phyloP scores from a whole-genome alignment of 2,888 invertebrate species.

The Tuberolachnus salignus region DNA sequence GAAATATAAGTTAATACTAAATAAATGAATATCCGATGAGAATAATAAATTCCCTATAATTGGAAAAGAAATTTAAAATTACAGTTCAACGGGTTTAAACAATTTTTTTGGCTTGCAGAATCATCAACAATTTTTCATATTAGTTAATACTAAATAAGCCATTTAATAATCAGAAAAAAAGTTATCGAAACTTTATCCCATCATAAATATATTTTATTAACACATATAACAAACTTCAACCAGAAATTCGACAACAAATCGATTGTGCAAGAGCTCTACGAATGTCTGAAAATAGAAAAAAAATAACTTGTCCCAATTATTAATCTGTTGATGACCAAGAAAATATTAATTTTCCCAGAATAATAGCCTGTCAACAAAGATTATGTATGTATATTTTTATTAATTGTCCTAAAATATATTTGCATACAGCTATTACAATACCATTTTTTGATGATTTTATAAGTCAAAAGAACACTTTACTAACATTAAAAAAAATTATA shows the following conservation, averaged over 20 bases:
- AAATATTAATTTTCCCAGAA: neutral
- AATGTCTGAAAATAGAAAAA: constrained; percentile 21
- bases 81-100: neutral
- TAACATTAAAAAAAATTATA: no score
- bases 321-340: neutral
- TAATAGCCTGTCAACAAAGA: neutral
- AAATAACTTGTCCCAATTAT: constrained; percentile 6
- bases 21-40: neutral
- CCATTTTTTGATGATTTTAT: constrained; percentile 19
- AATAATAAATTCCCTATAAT: no score
- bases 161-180: constrained; percentile 30
- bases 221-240: no score
- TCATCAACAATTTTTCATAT: constrained; percentile 1
- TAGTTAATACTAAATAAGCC: constrained; percentile 17
- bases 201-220: constrained; percentile 9
- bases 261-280: neutral
- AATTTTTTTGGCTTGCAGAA: constrained; percentile 10
- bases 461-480: constrained; percentile 4
- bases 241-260: neutral
- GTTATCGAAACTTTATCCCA: constrained; percentile 11
- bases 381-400: neutral
- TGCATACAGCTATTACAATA: constrained; percentile 11
- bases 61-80: constrained; percentile 5
- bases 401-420: neutral
- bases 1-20: constrained; percentile 8